Evolutionary conservation across 2,113 vertebrate genomes (phyloP), one percentile per base, ranked within the genome.

Genomic region (Sorex araneus): DNA sequence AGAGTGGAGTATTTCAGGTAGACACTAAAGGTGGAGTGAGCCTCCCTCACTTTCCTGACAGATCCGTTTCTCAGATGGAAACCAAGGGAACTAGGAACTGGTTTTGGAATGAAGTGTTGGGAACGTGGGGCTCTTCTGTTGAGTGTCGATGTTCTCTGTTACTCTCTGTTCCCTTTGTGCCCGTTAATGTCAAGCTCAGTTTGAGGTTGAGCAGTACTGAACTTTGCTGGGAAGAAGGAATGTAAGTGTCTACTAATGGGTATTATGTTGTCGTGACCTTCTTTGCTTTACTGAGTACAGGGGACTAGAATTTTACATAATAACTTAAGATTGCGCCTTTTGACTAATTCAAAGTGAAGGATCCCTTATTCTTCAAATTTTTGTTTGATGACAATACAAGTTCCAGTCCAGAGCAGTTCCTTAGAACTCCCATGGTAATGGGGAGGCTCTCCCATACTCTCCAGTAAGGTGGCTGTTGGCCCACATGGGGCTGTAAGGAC

Each of bases 341-440:
- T 87, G 43, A 92, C 87, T 83, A 70, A 83, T 93, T 94, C 74
- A 76, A 87, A 90, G 34, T 92, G 15, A 21, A 60, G 67, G 75
- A 47, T 78, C 30, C 8, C 27, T 77, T 84, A 21, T 40, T 74
- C 45, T 92, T 81, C 36, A 81, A n/a, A 23, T 70, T 70, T 87
- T 82, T 64, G 54, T 50, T 77, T 73, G 60, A 5, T 73, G 77
- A 45, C 8, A 12, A 50, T 60, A 69, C 57, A 32, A 23, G 70
- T 18, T 92, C 47, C 30, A 63, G 25, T 63, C 23, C 3, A 76
- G 9, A 19, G 28, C 19, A 18, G 30, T 47, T 83, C 34, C 25
- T 27, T 8, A 74, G 75, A 74, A 45, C 9, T 66, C 90, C 82
- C 77, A 1, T 36, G 74, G 15, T 74, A 75, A 66, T 71, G 67